These are phyloP conservation scores for Apodemia mormo DNA, from an alignment of 2,888 invertebrate species.

Conservation along the genomic window DNA sequence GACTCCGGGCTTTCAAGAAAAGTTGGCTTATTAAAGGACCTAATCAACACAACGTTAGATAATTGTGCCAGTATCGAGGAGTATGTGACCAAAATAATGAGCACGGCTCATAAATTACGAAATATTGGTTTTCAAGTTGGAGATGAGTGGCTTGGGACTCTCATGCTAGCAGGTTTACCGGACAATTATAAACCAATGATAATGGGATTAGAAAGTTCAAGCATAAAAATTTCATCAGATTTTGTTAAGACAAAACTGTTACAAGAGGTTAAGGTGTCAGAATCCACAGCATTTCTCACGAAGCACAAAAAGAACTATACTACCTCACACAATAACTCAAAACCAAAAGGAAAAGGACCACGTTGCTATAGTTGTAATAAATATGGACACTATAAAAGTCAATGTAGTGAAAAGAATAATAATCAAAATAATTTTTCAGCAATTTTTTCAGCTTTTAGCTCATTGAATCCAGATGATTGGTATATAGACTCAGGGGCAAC, in stretches of 20 bases:
- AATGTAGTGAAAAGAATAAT: background rate
- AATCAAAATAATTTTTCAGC: conserved; percentile 27
- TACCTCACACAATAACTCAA: background rate
- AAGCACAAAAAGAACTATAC: background rate
- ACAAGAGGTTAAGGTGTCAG: background rate
- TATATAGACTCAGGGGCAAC: conserved; percentile 40
- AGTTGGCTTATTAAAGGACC: conserved; percentile 31
- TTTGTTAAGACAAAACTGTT: background rate
- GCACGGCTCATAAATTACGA: conserved; percentile 18
- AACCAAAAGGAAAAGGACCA: background rate
- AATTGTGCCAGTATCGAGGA: conserved; percentile 18
- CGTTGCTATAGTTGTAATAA: background rate
- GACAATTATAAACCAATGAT: background rate
- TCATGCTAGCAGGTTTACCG: background rate
- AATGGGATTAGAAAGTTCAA: background rate
- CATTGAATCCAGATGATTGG: conserved; percentile 23
- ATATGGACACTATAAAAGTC: background rate
- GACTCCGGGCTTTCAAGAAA: conserved; percentile 30
- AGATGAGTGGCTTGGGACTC: background rate
- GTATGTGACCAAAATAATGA: conserved; percentile 28
- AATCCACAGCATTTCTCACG: background rate
- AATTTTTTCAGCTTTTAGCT: conserved; percentile 30
- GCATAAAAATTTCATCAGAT: background rate
- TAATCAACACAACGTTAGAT: conserved; percentile 24
- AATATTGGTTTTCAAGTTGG: background rate